A percentile compares a stretch with the other conserved stretches of the same genome.
phyloP scores from a whole-genome alignment of 2,113 vertebrate genomes.

The Eidolon helvum region DNA sequence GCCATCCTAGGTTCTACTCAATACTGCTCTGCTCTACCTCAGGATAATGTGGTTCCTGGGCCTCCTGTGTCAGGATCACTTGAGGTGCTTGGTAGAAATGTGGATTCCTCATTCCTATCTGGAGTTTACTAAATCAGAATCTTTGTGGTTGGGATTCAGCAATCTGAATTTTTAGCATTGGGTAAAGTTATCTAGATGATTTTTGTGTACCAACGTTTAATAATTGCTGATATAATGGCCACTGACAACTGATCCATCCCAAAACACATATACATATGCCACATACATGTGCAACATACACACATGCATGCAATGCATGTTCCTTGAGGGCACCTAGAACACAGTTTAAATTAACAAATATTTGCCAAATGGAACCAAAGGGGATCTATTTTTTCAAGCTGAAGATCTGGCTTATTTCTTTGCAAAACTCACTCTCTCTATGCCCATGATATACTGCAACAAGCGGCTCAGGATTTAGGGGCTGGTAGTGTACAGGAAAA shows the following conservation, averaged over 20 bases:
- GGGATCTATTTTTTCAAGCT: constrained; percentile 17
- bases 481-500: neutral
- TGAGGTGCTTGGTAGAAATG: neutral
- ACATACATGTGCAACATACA: neutral
- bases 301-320: neutral
- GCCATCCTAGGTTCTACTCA: neutral
- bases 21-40: neutral
- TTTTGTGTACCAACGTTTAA: neutral
- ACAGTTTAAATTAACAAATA: constrained; percentile 17
- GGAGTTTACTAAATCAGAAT: neutral
- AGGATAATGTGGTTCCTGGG: neutral
- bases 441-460: neutral
- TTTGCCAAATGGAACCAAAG: constrained; percentile 5
- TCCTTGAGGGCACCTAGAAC: neutral
- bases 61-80: neutral
- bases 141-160: neutral
- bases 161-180: constrained; percentile 17
- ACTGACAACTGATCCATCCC: neutral
- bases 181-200: neutral
- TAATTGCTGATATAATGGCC: neutral
- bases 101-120: neutral
- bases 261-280: neutral
- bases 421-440: neutral
- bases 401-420: neutral
- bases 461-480: neutral